These are phyloP conservation scores for Sitophilus oryzae DNA, from an alignment of 1,140 invertebrate species.

Conservation along the genomic window DNA sequence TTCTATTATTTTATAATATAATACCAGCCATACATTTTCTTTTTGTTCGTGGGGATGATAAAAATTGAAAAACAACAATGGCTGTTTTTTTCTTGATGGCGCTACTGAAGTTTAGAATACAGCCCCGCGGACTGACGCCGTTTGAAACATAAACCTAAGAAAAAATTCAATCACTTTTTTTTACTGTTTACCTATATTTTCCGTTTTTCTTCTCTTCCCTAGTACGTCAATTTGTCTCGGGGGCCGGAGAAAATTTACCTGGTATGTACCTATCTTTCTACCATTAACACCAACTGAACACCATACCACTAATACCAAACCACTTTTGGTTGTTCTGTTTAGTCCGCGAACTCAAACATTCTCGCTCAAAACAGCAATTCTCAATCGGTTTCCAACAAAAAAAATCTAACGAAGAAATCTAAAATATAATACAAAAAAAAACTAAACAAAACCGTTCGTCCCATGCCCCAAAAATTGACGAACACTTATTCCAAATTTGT, in stretches of 20 bases:
- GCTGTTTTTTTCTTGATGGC: constrained; percentile 18
- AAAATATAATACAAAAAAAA: constrained; percentile 9
- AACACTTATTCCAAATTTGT: constrained; percentile 34
- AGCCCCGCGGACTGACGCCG: constrained; percentile 11
- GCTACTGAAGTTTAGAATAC: constrained; percentile 17
- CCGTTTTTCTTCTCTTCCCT: constrained; percentile 55
- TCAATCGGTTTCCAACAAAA: constrained; percentile 5
- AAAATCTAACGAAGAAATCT: constrained; percentile 6
- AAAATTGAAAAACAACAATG: not conserved
- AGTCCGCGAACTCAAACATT: constrained; percentile 24
- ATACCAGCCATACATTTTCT: no score
- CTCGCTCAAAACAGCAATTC: constrained; percentile 16
- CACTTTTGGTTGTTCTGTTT: constrained; percentile 44
- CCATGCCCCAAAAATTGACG: constrained; percentile 37
- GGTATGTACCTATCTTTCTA: constrained; percentile 54
- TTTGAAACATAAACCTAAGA: constrained; percentile 1
- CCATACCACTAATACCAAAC: constrained; percentile 36
- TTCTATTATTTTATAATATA: constrained; percentile 4
- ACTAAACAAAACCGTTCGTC: constrained; percentile 19
- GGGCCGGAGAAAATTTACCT: constrained; percentile 64
- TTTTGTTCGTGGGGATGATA: constrained; percentile 1
- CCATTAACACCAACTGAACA: constrained; percentile 42
- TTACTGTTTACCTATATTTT: constrained; percentile 45
- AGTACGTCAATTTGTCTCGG: constrained; percentile 67
- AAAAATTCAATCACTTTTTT: constrained; percentile 31